Conservation (phyloP, 2,888 invertebrate species). For the Scaptodrosophila latifasciaeformis region DNA sequence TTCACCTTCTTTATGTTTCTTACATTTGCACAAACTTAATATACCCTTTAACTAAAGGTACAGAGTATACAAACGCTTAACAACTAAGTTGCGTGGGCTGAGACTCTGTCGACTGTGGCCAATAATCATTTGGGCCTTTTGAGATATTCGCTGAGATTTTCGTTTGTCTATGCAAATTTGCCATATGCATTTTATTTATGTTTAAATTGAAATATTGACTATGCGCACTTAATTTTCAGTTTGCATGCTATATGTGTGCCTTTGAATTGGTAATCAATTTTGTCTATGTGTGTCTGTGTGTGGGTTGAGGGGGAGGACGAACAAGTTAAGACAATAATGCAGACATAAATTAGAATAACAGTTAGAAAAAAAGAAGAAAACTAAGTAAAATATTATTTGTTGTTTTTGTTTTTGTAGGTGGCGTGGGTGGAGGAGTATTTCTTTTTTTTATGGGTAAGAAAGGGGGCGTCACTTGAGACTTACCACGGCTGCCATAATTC, state of each 20-base stretch:
- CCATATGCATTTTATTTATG: constrained; percentile 31
- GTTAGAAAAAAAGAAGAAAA: constrained; percentile 34
- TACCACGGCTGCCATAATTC: not conserved
- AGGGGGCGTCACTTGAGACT: not conserved
- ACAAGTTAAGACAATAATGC: constrained; percentile 30
- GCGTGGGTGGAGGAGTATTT: not conserved
- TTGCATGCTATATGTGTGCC: not conserved
- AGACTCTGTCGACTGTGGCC: too few relatives aligned
- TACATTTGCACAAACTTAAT: not conserved
- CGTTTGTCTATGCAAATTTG: constrained; percentile 50
- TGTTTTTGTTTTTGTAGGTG: not conserved
- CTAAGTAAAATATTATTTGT: not conserved
- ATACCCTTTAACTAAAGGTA: not conserved
- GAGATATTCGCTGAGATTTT: too few relatives aligned
- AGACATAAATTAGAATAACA: constrained; percentile 62
- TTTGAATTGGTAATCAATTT: constrained; percentile 58
- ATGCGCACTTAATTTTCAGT: constrained; percentile 62
- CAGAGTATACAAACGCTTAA: not conserved
- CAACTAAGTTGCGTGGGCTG: too few relatives aligned
- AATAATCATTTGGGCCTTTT: too few relatives aligned
- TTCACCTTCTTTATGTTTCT: too few relatives aligned
- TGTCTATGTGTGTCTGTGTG: not conserved
- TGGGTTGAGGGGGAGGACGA: constrained; percentile 8
- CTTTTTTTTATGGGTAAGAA: not conserved
- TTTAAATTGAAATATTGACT: constrained; percentile 64